These are phyloP conservation scores for Ditula angustiorana DNA, from an alignment of 2,888 invertebrate genomes.

Conservation along the genomic window DNA sequence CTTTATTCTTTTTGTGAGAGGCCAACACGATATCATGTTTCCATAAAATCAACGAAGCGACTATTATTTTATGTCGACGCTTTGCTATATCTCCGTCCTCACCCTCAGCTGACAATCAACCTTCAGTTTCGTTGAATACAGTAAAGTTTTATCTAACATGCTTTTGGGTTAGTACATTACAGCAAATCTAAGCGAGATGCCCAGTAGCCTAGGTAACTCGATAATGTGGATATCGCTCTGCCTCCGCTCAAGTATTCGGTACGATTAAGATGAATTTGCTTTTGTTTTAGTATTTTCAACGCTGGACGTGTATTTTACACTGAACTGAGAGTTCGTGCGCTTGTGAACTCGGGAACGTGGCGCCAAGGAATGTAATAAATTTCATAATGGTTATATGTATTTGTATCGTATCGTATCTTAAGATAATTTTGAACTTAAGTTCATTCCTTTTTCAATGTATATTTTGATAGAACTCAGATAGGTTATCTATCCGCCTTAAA, in stretches of 20 bases:
- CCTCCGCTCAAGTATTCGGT: conserved; percentile 80
- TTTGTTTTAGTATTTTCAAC: conserved; percentile 73
- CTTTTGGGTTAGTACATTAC: conserved; percentile 53
- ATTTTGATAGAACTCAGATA: no score
- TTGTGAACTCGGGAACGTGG: conserved; percentile 32
- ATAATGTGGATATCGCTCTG: conserved; percentile 82
- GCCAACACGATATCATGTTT: conserved; percentile 83
- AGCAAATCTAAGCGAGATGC: conserved; percentile 57
- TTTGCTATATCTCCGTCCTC: conserved; percentile 62
- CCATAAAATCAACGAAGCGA: conserved; percentile 84
- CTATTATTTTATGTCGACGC: conserved; percentile 70
- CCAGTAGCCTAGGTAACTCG: conserved; percentile 85
- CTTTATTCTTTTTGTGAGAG: conserved; percentile 81
- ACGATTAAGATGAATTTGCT: conserved; percentile 79
- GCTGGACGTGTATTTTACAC: conserved; percentile 55
- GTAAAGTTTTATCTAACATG: conserved; percentile 42
- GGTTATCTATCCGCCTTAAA: no score
- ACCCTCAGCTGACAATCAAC: conserved; percentile 44
- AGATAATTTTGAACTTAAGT: no score
- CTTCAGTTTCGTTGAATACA: conserved; percentile 45
- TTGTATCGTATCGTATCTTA: no score
- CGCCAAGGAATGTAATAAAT: conserved; percentile 16
- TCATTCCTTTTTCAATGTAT: no score
- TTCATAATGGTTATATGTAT: not conserved
- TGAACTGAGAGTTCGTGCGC: conserved; percentile 48